A percentile compares a stretch with the other conserved stretches of the same genome.
Evolutionary conservation across 2,797 vertebrate species (phyloP).

Genomic region (Gallinago solitaria): DNA sequence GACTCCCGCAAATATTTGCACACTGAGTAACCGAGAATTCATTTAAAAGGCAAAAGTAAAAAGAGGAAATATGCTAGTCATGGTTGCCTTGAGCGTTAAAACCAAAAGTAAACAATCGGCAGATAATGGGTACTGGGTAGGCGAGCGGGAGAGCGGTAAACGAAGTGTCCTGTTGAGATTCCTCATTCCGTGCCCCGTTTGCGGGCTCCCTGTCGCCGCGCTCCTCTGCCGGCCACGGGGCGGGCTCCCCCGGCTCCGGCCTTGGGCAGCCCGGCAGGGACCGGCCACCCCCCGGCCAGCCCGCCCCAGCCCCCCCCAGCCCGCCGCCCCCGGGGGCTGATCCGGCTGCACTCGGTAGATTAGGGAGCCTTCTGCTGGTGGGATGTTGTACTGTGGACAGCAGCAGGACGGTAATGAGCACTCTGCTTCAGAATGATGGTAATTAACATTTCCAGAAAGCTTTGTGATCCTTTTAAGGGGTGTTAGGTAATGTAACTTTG

Average conservation of each 20-base stretch:
- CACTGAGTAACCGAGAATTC: not conserved
- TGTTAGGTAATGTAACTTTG: not conserved
- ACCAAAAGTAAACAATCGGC: not conserved
- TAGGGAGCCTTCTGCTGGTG: constrained; percentile 53
- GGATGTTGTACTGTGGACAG: not conserved
- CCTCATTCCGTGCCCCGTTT: fast-evolving
- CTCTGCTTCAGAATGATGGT: fast-evolving
- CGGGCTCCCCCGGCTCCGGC: not conserved
- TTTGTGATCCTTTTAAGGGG: too few relatives aligned
- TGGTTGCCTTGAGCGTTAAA: not conserved
- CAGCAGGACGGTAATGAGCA: fast-evolving
- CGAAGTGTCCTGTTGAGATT: fast-evolving
- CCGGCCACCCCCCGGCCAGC: fast-evolving
- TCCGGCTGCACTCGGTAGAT: not conserved
- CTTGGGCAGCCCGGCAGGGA: not conserved
- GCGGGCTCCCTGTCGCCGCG: not conserved
- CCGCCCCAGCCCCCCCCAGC: not conserved
- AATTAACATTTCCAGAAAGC: not conserved
- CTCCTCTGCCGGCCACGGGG: not conserved
- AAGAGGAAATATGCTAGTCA: not conserved
- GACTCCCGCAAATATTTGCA: not conserved
- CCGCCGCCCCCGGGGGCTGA: fast-evolving
- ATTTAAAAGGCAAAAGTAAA: not conserved
- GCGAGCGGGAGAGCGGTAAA: fast-evolving
- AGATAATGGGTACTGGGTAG: not conserved